Percentiles rank a stretch among this genome's conserved stretches.
phyloP scores from a whole-genome alignment of 2,888 invertebrate species.

The Prosopocoilus inquinatus region DNA sequence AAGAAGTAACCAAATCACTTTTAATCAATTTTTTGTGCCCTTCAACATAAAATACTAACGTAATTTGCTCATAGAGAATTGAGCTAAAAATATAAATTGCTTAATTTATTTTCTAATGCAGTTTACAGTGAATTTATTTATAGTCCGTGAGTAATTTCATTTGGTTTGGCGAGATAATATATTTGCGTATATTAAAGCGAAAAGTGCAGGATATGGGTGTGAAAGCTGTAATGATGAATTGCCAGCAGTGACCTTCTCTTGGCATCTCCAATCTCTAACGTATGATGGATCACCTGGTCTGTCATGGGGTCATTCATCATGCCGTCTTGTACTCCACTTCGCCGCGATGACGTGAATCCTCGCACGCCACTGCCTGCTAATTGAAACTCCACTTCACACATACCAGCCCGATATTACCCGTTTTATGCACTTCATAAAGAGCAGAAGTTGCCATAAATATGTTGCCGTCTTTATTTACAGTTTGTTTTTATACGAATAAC shows the following conservation, averaged over 20 bases:
- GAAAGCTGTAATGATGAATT: slow-evolving; percentile 33
- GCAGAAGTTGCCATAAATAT: slow-evolving; percentile 28
- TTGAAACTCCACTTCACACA: slow-evolving; percentile 29
- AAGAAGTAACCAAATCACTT: too few relatives aligned
- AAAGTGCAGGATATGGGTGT: not conserved
- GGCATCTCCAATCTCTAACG: slow-evolving; percentile 50
- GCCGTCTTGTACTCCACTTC: slow-evolving; percentile 18
- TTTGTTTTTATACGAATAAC: slow-evolving; percentile 38
- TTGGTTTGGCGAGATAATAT: too few relatives aligned
- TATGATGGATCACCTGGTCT: slow-evolving; percentile 52
- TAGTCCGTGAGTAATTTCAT: too few relatives aligned
- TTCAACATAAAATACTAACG: too few relatives aligned
- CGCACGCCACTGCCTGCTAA: slow-evolving; percentile 35
- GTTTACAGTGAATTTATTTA: too few relatives aligned
- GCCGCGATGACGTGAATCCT: slow-evolving; percentile 14
- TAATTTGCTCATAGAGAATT: too few relatives aligned
- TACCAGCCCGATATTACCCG: slow-evolving; percentile 27
- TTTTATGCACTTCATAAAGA: slow-evolving; percentile 29
- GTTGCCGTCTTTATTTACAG: slow-evolving; percentile 29
- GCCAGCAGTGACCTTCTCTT: slow-evolving; percentile 38
- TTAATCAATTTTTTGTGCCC: too few relatives aligned
- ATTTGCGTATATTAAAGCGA: too few relatives aligned
- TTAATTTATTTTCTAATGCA: too few relatives aligned
- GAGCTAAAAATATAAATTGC: too few relatives aligned
- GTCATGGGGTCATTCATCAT: slow-evolving; percentile 52